Evolutionary conservation across 2,797 vertebrate genomes (phyloP).

Genomic region (Menidia menidia): DNA sequence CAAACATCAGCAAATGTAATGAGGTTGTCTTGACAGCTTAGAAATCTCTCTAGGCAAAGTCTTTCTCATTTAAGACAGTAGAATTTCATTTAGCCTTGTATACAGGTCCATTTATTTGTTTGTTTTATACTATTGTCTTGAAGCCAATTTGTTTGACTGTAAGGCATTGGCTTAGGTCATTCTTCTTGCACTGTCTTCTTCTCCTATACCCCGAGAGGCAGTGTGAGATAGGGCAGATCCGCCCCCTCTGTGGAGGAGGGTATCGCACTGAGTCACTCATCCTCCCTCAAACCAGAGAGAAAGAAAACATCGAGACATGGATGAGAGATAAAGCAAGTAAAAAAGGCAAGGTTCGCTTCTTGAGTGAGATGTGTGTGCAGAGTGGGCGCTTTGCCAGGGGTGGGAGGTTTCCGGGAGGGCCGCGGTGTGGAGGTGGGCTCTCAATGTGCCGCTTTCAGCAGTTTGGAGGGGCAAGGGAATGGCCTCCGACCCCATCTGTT

Average conservation of each 20-base stretch:
- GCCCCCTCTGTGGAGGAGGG: conserved; percentile 83
- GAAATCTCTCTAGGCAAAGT: conserved; percentile 73
- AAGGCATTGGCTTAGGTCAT: conserved; percentile 82
- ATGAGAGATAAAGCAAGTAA: conserved; percentile 76
- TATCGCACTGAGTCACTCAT: conserved; percentile 81
- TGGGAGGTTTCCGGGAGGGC: conserved; percentile 92
- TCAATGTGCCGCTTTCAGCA: conserved; percentile 95
- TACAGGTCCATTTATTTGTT: conserved; percentile 79
- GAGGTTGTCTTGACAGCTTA: conserved; percentile 67
- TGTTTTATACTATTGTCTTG: conserved; percentile 79
- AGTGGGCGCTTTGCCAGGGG: conserved; percentile 90
- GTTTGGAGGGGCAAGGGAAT: conserved; percentile 96
- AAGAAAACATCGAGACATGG: conserved; percentile 65
- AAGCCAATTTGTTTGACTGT: conserved; percentile 82
- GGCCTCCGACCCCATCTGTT: conserved; percentile 97
- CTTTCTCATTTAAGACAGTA: conserved; percentile 73
- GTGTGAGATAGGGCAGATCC: conserved; percentile 79
- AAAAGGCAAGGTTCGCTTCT: conserved; percentile 80
- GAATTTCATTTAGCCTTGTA: conserved; percentile 80
- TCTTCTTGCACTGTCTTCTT: conserved; percentile 78
- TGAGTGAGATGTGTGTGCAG: conserved; percentile 85
- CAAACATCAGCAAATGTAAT: conserved; percentile 49
- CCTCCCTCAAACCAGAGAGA: conserved; percentile 77
- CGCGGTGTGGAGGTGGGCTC: conserved; percentile 89
- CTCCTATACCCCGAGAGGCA: conserved; percentile 76